Base-by-base conservation (phyloP, 1,140 invertebrate genomes). In the Aporrectodea caliginosa region DNA sequence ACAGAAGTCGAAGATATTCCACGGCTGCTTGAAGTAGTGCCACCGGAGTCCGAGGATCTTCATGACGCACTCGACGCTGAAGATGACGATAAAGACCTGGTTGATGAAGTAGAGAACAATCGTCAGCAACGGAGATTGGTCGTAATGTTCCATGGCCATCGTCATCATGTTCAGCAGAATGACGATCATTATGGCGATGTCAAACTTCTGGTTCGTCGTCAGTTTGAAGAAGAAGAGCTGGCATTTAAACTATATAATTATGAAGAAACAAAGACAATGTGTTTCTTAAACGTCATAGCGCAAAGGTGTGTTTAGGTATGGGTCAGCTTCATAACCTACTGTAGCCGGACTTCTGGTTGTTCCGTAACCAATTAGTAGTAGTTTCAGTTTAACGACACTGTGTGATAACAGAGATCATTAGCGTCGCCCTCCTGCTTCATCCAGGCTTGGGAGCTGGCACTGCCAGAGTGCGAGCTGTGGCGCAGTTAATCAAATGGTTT, bases 1-100 rank as follows among this genome's bases (percentile, higher is more conserved):
- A 86, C 98, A 94, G 91, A 98, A 97, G 92, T 99, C 97, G 91
- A 98, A 99, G 84, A 98, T 92, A 91, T 98, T 98, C 97, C 97
- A 99, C 80, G 97, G 96, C 90, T 98, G 95, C 89, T 95, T 96
- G 91, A 99, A 98, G 91, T 98, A 99, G 91, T 98, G 94, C 90
- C 95, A 96, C 85, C 96, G 92, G 84, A 98, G 92, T 80, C 95
- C 96, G 89, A 98, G 95, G 86, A 98, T 93, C 92, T 98, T 99
- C 90, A 98, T 92, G 86, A 96, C 91, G 91, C 96, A 98, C 92
- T 99, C 97, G 84, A 93, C 92, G 88, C 94, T 96, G 91, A 98
- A 99, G 91, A 99, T 95, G 88, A 94, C 94, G 89, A 99, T 98
- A 91, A 99, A 99, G 90, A 97, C 93, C 90, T 94, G 93, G 89